These are phyloP conservation scores for Erpobdella octoculata DNA, from an alignment of 2,888 invertebrate genomes.

Conservation along the genomic window DNA sequence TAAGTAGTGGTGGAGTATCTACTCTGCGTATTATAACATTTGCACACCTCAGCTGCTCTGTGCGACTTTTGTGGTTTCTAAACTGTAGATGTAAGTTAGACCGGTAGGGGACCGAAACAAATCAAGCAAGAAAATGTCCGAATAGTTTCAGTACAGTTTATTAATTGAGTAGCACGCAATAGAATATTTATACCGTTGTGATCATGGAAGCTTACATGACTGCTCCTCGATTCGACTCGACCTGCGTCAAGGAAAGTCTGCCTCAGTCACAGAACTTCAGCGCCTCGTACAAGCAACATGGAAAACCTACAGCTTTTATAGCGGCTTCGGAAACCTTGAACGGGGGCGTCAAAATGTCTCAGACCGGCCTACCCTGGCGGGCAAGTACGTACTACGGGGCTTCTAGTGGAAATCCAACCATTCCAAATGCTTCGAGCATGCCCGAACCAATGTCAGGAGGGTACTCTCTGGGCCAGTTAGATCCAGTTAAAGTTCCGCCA, in stretches of 20 bases:
- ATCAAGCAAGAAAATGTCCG: too few species aligned
- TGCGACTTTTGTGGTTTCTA: too few species aligned
- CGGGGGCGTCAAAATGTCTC: constrained; percentile 33
- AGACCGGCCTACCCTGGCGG: constrained; percentile 51
- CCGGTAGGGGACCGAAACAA: too few species aligned
- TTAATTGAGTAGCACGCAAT: too few species aligned
- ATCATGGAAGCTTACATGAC: constrained; percentile 51
- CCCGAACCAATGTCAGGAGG: constrained; percentile 46
- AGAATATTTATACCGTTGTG: too few species aligned
- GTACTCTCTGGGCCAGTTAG: constrained; percentile 47
- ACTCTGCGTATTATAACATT: too few species aligned
- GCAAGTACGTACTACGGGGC: constrained; percentile 51
- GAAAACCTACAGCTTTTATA: not conserved
- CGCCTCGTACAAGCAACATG: not conserved
- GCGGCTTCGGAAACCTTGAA: not conserved
- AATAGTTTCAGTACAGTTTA: too few species aligned
- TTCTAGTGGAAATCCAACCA: constrained; percentile 46
- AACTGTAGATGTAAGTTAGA: too few species aligned
- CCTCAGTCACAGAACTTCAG: not conserved
- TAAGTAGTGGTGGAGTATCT: too few species aligned
- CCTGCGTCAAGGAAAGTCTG: not conserved
- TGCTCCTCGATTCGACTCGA: constrained; percentile 43
- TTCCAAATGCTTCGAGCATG: constrained; percentile 44
- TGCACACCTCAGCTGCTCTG: too few species aligned
- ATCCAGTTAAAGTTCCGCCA: constrained; percentile 51